These are phyloP conservation scores for Miichthys miiuy DNA, from an alignment of 2,797 vertebrate species.

Conservation along the genomic window DNA sequence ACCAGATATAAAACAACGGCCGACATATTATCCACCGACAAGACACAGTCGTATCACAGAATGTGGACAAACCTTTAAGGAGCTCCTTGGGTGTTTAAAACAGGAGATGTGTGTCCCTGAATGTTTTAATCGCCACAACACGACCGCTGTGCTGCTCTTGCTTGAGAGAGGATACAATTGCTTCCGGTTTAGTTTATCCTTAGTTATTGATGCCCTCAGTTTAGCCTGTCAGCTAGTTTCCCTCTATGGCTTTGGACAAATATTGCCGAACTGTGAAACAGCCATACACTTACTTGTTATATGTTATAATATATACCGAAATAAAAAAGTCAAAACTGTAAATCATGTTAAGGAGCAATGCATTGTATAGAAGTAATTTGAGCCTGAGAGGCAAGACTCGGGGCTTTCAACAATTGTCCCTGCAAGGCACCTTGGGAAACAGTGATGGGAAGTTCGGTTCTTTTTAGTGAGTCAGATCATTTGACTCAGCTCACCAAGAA, in stretches of 20 bases:
- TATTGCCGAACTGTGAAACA: no score
- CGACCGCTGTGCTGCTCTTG: neutral
- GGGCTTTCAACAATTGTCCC: neutral
- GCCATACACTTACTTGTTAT: rapidly evolving
- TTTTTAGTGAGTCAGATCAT: no score
- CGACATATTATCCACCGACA: neutral
- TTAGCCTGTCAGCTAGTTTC: neutral
- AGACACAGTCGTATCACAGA: rapidly evolving
- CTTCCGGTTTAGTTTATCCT: conserved; percentile 36
- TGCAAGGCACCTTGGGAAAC: conserved; percentile 63
- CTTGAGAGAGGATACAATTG: neutral
- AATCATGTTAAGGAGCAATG: rapidly evolving
- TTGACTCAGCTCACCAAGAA: no score
- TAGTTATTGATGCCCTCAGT: neutral
- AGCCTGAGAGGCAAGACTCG: conserved; percentile 18
- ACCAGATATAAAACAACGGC: neutral
- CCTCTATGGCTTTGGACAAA: rapidly evolving
- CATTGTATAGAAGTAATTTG: rapidly evolving
- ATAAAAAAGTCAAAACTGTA: rapidly evolving
- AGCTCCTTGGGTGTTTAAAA: neutral
- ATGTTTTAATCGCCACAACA: conserved; percentile 32
- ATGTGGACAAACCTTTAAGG: conserved; percentile 58
- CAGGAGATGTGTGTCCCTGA: neutral
- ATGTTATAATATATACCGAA: rapidly evolving
- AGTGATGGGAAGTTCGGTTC: no score